Evolutionary conservation across 2,797 vertebrate species (phyloP).

Genomic region (Ibycter americanus): DNA sequence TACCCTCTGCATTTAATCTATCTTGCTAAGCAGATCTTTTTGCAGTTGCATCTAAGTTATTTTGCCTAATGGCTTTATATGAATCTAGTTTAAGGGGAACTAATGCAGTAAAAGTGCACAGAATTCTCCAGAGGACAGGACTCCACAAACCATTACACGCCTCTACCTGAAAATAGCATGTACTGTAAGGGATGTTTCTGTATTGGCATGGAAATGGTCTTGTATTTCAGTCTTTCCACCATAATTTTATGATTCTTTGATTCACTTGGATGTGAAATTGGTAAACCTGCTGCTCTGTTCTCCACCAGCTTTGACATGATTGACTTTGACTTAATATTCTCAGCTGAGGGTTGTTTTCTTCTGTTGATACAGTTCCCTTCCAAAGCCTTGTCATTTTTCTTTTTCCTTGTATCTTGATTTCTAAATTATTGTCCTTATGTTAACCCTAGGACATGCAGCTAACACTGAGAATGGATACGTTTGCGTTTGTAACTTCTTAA

Average conservation of each 20-base stretch:
- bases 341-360: constrained; percentile 37
- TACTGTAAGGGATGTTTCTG: not conserved
- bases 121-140: not conserved
- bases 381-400: constrained; percentile 23
- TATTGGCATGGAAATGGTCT: not conserved
- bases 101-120: not conserved
- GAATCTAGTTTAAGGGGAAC: not conserved
- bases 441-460: constrained; percentile 6
- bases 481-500: not conserved
- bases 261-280: constrained; percentile 30
- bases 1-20: not conserved
- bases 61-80: not conserved
- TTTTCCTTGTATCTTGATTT: constrained; percentile 29
- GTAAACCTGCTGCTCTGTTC: constrained; percentile 13
- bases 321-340: constrained; percentile 36
- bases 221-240: not conserved
- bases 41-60: not conserved
- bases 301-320: constrained; percentile 32
- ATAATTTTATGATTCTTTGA: not conserved
- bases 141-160: not conserved
- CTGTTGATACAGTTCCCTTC: constrained; percentile 3
- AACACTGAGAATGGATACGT: not conserved
- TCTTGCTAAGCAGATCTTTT: not conserved
- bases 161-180: not conserved
- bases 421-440: constrained; percentile 20